phyloP scores from a whole-genome alignment of 2,888 invertebrate species.

The Scrobipalpa atriplicella region DNA sequence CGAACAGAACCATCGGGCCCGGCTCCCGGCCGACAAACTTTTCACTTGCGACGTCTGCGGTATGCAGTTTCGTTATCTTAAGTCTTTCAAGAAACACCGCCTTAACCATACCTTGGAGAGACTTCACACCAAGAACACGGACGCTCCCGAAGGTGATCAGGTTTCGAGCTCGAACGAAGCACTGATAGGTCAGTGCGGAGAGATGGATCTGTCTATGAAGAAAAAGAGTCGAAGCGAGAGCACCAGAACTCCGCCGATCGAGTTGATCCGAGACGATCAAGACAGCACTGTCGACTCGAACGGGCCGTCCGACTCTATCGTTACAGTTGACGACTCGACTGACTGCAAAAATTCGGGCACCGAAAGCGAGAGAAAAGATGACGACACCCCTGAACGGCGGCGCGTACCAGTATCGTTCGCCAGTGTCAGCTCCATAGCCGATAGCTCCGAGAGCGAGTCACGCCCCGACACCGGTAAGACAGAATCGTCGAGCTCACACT shows the following conservation, averaged over 20 bases:
- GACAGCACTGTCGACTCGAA: constrained; percentile 90
- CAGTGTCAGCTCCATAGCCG: constrained; percentile 79
- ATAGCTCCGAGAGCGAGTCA: constrained; percentile 78
- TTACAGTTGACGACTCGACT: constrained; percentile 73
- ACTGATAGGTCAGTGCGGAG: constrained; percentile 78
- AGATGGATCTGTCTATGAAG: constrained; percentile 83
- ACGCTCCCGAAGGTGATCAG: constrained; percentile 81
- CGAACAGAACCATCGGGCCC: constrained; percentile 94
- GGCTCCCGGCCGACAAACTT: constrained; percentile 93
- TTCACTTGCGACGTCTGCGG: constrained; percentile 96
- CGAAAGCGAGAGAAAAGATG: constrained; percentile 67
- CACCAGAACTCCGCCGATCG: constrained; percentile 73
- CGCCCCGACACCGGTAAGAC: constrained; percentile 72
- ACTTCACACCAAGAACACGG: constrained; percentile 87
- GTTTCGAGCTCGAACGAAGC: constrained; percentile 89
- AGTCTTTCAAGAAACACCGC: constrained; percentile 95
- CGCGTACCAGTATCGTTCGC: constrained; percentile 78
- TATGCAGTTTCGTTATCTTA: constrained; percentile 95
- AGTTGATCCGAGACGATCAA: constrained; percentile 83
- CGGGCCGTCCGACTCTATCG: constrained; percentile 74
- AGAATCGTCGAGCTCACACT: constrained; percentile 80
- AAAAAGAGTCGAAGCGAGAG: constrained; percentile 66
- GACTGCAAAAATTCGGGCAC: constrained; percentile 73
- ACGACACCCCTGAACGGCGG: constrained; percentile 56
- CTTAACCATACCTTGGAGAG: constrained; percentile 93